These are phyloP conservation scores for Tor tambroides DNA, from an alignment of 2,113 vertebrate species.

Conservation along the genomic window DNA sequence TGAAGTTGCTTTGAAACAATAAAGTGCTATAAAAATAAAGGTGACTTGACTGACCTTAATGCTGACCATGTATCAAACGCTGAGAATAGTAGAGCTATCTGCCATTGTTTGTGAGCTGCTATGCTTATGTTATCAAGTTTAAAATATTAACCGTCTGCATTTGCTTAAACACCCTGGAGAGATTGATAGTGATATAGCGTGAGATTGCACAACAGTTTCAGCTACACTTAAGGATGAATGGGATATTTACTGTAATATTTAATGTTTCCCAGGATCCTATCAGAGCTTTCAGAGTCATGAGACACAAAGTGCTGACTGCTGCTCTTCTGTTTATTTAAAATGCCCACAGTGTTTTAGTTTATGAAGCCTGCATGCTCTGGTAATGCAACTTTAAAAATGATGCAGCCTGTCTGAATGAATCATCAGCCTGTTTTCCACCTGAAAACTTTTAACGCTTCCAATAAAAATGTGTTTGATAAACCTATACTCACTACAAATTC, in stretches of 20 bases:
- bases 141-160: neutral
- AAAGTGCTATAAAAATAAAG: no score
- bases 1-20: no score
- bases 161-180: slow-evolving; percentile 5
- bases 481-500: neutral
- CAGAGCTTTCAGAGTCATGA: neutral
- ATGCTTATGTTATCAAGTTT: neutral
- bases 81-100: neutral
- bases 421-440: slow-evolving; percentile 6
- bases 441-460: neutral
- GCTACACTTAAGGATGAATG: neutral
- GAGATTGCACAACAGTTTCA: neutral
- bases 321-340: slow-evolving; percentile 63
- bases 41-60: no score
- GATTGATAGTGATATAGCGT: neutral
- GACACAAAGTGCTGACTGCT: slow-evolving; percentile 8
- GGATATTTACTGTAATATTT: slow-evolving; percentile 33
- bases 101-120: neutral
- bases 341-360: slow-evolving; percentile 60
- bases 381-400: slow-evolving; percentile 16
- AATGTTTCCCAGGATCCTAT: slow-evolving; percentile 28
- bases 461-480: neutral
- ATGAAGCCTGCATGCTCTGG: slow-evolving; percentile 12
- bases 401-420: neutral
- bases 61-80: neutral